Evolutionary conservation across 2,797 vertebrate genomes (phyloP).

Genomic region (Muscicapa comitata): DNA sequence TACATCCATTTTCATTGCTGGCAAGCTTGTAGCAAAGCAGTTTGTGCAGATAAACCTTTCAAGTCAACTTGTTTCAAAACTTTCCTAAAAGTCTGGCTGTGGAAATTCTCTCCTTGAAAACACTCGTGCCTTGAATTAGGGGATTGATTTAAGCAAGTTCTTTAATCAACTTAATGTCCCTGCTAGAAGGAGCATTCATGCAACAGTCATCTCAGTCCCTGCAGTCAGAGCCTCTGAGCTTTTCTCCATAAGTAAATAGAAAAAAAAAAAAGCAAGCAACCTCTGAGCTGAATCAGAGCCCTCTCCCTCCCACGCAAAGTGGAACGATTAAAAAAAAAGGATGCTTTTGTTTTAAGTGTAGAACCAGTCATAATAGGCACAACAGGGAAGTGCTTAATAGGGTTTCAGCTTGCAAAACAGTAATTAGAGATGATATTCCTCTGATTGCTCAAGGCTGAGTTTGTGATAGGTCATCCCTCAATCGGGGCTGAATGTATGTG

Average conservation of each 20-base stretch:
- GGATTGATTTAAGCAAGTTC: background rate
- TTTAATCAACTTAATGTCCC: background rate
- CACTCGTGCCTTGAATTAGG: background rate
- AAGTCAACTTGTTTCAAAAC: background rate
- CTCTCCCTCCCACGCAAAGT: background rate
- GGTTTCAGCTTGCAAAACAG: conserved; percentile 61
- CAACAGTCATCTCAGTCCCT: background rate
- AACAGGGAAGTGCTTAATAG: conserved; percentile 59
- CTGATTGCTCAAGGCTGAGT: conserved; percentile 55
- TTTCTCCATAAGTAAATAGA: background rate
- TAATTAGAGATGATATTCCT: conserved; percentile 61
- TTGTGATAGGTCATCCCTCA: conserved; percentile 61
- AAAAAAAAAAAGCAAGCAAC: background rate
- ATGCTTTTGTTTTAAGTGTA: conserved; percentile 52
- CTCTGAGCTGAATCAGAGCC: background rate
- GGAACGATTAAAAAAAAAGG: background rate
- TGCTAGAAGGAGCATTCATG: fast-evolving
- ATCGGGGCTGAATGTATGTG: background rate
- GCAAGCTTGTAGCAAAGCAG: fast-evolving
- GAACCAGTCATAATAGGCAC: conserved; percentile 47
- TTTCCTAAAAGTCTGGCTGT: background rate
- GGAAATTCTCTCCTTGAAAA: background rate
- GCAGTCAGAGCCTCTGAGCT: background rate
- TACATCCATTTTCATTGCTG: fast-evolving
- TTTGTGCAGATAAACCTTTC: background rate